Evolutionary conservation across 1,140 invertebrate species (phyloP).

Genomic region (Pachypeltis micranthus): DNA sequence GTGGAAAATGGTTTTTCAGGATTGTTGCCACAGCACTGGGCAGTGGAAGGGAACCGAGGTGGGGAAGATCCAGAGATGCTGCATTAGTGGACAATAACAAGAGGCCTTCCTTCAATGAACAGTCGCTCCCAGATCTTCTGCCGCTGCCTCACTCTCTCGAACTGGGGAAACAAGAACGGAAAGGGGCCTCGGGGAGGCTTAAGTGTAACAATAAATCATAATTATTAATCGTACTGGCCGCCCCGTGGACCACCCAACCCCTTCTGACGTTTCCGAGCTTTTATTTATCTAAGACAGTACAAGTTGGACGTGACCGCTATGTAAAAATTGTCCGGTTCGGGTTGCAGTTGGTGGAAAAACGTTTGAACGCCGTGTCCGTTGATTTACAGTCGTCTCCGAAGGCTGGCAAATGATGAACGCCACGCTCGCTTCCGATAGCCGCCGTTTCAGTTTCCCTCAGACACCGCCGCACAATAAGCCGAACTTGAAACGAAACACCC

Average conservation of each 20-base stretch:
- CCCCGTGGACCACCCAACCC: background rate
- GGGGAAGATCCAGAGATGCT: background rate
- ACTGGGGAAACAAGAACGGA: background rate
- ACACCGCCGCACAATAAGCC: no score
- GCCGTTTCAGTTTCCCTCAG: no score
- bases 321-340: background rate
- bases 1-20: background rate
- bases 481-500: no score
- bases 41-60: background rate
- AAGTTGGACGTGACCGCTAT: background rate
- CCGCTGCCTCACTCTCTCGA: background rate
- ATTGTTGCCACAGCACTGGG: background rate
- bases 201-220: conserved; percentile 6
- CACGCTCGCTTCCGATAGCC: no score
- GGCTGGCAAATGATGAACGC: no score
- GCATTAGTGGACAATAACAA: conserved; percentile 5
- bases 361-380: no score
- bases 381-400: no score
- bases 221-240: conserved; percentile 4
- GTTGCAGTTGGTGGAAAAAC: no score
- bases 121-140: background rate
- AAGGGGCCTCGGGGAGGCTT: background rate
- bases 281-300: conserved; percentile 1
- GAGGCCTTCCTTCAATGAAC: background rate
- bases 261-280: background rate